Percentiles rank a stretch among this genome's conserved stretches.
phyloP scores from a whole-genome alignment of 2,113 vertebrate species.

The Sigmodon hispidus region DNA sequence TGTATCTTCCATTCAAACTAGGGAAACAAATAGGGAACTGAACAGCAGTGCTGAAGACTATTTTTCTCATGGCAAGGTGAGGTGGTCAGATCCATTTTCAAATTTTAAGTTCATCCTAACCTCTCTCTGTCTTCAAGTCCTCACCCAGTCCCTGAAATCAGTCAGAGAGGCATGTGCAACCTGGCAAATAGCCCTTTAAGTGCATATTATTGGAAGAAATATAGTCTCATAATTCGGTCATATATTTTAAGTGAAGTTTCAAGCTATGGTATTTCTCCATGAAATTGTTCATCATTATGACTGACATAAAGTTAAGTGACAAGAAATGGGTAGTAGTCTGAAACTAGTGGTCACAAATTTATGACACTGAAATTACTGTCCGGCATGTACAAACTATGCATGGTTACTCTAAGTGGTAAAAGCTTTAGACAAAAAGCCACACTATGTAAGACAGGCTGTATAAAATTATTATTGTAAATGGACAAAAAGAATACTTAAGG shows the following conservation, averaged over 20 bases:
- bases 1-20: background rate
- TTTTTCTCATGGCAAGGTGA: accelerated
- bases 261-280: background rate
- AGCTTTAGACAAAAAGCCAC: background rate
- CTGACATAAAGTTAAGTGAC: background rate
- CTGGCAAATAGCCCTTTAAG: background rate
- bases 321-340: background rate
- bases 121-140: background rate
- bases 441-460: background rate
- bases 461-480: background rate
- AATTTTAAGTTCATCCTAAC: background rate
- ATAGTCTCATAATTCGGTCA: background rate
- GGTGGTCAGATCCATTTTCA: background rate
- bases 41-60: background rate
- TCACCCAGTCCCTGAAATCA: background rate
- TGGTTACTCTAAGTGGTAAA: background rate
- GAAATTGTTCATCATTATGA: background rate
- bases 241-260: background rate
- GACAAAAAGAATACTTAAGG: background rate
- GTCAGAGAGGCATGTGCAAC: too few relatives aligned
- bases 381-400: background rate
- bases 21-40: too few relatives aligned
- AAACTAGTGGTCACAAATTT: background rate
- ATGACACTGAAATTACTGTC: background rate
- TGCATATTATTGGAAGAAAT: background rate